phyloP scores from a whole-genome alignment of 2,797 vertebrate genomes.

The Dendrocincla tyrannina region DNA sequence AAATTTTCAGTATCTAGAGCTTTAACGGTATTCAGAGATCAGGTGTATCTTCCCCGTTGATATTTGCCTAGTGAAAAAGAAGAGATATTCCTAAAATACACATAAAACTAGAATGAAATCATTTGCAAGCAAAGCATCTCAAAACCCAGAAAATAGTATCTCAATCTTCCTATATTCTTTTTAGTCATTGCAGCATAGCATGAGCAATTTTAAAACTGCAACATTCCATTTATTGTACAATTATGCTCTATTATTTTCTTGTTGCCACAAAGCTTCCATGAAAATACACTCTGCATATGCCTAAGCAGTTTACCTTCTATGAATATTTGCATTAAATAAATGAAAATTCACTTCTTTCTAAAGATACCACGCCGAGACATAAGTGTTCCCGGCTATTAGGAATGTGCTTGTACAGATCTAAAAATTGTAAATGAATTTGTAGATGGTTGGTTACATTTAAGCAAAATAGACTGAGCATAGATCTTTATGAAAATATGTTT shows the following conservation, averaged over 20 bases:
- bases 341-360: constrained; percentile 74
- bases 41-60: neutral
- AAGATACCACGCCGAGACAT: constrained; percentile 75
- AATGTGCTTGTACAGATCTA: constrained; percentile 68
- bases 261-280: constrained; percentile 71
- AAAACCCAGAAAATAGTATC: constrained; percentile 49
- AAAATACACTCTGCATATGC: constrained; percentile 69
- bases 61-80: constrained; percentile 55
- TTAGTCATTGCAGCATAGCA: constrained; percentile 51
- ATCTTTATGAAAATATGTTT: constrained; percentile 76
- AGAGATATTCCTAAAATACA: constrained; percentile 58
- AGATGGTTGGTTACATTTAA: constrained; percentile 78
- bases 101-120: constrained; percentile 59
- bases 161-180: constrained; percentile 55
- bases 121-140: constrained; percentile 62
- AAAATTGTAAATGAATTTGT: constrained; percentile 81
- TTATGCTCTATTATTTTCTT: constrained; percentile 78
- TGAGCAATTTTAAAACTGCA: constrained; percentile 69
- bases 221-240: constrained; percentile 75
- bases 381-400: constrained; percentile 76
- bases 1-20: constrained; percentile 40
- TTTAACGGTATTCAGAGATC: constrained; percentile 35
- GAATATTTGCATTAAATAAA: constrained; percentile 81
- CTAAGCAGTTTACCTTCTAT: constrained; percentile 75
- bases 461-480: constrained; percentile 69